phyloP scores from a whole-genome alignment of 2,797 vertebrate species.

The Podarcis siculus region DNA sequence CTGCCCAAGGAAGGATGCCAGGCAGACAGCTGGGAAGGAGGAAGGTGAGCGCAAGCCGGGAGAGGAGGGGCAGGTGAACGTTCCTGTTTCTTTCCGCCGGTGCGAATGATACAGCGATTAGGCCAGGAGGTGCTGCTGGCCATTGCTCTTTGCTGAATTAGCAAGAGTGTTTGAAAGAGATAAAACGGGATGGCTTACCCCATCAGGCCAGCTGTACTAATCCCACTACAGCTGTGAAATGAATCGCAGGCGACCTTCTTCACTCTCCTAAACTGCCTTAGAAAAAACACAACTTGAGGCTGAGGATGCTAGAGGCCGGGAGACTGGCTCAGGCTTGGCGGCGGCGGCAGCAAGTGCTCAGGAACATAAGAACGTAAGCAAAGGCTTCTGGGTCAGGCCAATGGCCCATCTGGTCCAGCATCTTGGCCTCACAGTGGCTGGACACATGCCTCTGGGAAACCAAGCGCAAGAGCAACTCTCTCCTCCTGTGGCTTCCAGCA shows the following conservation, averaged over 20 bases:
- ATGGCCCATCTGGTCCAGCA: no score
- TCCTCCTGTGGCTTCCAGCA: no score
- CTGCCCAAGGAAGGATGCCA: background rate
- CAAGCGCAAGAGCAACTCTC: no score
- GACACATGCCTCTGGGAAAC: no score
- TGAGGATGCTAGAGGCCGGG: conserved; percentile 5
- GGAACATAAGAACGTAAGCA: background rate
- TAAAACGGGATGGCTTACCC: conserved; percentile 90
- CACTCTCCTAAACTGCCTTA: conserved; percentile 58
- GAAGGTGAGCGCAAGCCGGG: background rate
- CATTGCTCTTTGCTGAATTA: conserved; percentile 90
- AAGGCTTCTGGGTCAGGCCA: no score
- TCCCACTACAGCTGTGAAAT: conserved; percentile 94
- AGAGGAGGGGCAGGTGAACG: conserved; percentile 82
- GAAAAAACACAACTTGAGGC: conserved; percentile 51
- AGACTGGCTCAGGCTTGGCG: background rate
- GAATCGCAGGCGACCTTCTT: conserved; percentile 80
- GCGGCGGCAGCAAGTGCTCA: no score
- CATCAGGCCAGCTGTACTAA: conserved; percentile 84
- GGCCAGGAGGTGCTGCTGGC: conserved; percentile 81
- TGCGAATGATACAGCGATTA: conserved; percentile 89
- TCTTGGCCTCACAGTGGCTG: no score
- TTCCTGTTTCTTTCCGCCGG: conserved; percentile 89
- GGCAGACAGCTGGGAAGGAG: conserved; percentile 13
- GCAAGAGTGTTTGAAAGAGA: conserved; percentile 94